Evolutionary conservation across 2,113 vertebrate species (phyloP), one percentile per base, ranked within the genome.

Genomic region (Etheostoma spectabile): DNA sequence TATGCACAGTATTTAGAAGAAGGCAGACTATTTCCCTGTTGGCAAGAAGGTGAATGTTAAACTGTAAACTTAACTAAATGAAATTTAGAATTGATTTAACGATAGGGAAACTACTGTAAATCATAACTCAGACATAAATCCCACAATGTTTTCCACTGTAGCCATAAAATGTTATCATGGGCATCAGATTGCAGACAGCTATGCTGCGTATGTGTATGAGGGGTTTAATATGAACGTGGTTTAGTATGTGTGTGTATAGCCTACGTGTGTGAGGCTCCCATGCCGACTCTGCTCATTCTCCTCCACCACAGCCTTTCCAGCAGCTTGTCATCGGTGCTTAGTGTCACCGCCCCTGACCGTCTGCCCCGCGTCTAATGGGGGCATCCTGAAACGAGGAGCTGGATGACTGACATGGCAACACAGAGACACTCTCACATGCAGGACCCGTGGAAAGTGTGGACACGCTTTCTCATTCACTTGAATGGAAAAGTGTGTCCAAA

Each of bases 301-400:
- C 74, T 68, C 22, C 53, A 35, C 87, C 74, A 56, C 79, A 85
- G 72, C 77, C 79, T 79, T 61, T 89, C 89, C 80, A 92, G 79
- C 74, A 75, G 73, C 91, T 89, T 94, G 93, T 94, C 94, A 95
- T 90, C 93, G 51, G 85, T 21, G 83, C 86, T 93, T 80, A 90
- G 57, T 74, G 70, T 67, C 71, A 15, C 53, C 52, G 2, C 80
- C 8, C 80, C 85, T 79, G 82, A 87, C 53, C 67, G 64, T 76
- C 87, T 82, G 85, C 74, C 71, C 86, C 57, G 65, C 46, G 55
- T 87, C 84, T 84, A 78, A 80, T 45, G 72, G 66, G 49, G 56
- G 53, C 83, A 76, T 80, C 86, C 84, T 76, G 86, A 89, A 88
- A 81, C 83, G 74, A 90, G 87, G 73, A 77, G 76, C 52, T 15